These are phyloP conservation scores for Bradypodion pumilum DNA, from an alignment of 2,797 vertebrate species.

Conservation along the genomic window DNA sequence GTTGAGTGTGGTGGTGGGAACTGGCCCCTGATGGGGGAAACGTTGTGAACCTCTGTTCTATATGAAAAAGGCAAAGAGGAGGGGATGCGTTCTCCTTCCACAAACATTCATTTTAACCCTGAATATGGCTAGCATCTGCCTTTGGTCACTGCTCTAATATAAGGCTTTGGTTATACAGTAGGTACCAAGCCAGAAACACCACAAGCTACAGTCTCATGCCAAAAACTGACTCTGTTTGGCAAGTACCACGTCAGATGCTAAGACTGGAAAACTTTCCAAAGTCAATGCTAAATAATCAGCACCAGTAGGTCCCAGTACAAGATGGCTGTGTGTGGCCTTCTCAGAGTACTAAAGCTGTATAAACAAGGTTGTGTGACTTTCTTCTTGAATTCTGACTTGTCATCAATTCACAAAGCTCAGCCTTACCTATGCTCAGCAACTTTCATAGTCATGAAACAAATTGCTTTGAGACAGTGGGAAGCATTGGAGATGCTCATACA, in stretches of 20 bases:
- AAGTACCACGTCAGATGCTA: neutral
- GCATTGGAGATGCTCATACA: neutral
- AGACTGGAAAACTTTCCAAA: neutral
- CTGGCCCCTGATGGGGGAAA: no score
- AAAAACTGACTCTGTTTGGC: neutral
- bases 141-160: neutral
- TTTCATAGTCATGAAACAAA: neutral
- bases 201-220: neutral
- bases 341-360: neutral
- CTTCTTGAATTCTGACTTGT: conserved; percentile 1
- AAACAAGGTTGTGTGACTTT: neutral
- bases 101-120: no score
- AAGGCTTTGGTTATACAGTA: neutral
- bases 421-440: neutral
- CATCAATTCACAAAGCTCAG: conserved; percentile 20
- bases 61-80: no score
- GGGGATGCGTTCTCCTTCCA: no score
- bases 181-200: neutral
- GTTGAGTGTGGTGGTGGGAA: no score
- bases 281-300: neutral
- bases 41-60: no score
- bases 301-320: neutral
- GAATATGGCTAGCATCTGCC: no score
- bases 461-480: conserved; percentile 34
- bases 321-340: neutral